Percentiles rank a stretch among this genome's conserved stretches.
phyloP scores from a whole-genome alignment of 2,797 vertebrate species.

The Pseudochromis fuscus region DNA sequence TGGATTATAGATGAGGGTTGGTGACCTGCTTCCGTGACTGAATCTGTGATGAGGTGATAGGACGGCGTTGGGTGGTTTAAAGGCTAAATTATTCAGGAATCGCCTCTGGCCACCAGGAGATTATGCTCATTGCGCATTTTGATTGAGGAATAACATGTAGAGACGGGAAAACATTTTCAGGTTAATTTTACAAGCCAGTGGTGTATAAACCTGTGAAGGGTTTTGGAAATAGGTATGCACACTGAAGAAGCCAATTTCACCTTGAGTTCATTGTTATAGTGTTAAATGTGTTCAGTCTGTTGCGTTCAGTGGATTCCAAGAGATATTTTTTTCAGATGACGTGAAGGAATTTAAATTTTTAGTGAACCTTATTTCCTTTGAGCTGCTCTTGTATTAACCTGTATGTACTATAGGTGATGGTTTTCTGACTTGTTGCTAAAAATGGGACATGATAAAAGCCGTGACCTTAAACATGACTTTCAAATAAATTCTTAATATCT shows the following conservation, averaged over 20 bases:
- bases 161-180: constrained; percentile 48
- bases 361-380: background rate
- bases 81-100: constrained; percentile 68
- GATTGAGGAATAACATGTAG: constrained; percentile 47
- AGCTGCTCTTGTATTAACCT: background rate
- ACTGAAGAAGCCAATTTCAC: constrained; percentile 37
- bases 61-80: constrained; percentile 43
- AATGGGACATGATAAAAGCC: too few species aligned
- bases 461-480: too few species aligned
- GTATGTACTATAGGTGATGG: background rate
- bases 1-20: constrained; percentile 67
- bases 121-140: constrained; percentile 40
- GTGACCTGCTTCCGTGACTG: constrained; percentile 68
- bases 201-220: constrained; percentile 16
- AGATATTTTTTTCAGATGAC: background rate
- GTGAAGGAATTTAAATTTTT: background rate
- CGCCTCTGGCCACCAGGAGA: constrained; percentile 19
- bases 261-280: constrained; percentile 5
- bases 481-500: too few species aligned
- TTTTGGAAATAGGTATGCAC: constrained; percentile 14
- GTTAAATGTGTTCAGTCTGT: constrained; percentile 15
- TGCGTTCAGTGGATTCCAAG: background rate
- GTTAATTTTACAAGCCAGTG: constrained; percentile 62
- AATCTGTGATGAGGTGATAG: constrained; percentile 65
- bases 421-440: too few species aligned